A percentile compares a stretch with the other conserved stretches of the same genome.
Evolutionary conservation across 2,888 invertebrate species (phyloP).

Genomic region (Embidobia sp.): DNA sequence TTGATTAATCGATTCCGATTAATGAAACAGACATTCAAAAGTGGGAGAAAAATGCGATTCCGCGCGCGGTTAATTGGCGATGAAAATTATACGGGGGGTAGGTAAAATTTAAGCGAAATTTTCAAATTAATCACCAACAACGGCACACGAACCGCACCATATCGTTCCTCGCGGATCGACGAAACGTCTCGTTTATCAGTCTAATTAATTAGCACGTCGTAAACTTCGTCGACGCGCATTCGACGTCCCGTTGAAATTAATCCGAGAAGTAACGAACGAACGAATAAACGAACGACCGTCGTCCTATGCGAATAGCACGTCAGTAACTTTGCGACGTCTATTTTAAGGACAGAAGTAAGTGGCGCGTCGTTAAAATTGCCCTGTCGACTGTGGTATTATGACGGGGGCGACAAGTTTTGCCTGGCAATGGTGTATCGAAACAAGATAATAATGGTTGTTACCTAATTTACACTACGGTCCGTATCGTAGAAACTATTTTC

Average conservation of each 20-base stretch:
- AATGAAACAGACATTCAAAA: not conserved
- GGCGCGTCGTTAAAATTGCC: too few species aligned
- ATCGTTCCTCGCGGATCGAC: constrained; percentile 57
- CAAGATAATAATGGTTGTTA: too few species aligned
- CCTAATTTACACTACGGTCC: too few species aligned
- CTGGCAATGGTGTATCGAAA: too few species aligned
- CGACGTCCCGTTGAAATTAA: constrained; percentile 62
- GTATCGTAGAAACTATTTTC: too few species aligned
- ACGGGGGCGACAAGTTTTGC: too few species aligned
- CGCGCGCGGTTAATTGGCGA: not conserved
- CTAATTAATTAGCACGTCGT: constrained; percentile 75
- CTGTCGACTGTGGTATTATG: too few species aligned
- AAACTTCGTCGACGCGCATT: constrained; percentile 69
- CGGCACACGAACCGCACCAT: constrained; percentile 34
- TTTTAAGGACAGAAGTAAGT: constrained; percentile 24
- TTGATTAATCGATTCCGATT: too few species aligned
- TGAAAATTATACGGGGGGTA: too few species aligned
- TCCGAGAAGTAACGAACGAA: constrained; percentile 61
- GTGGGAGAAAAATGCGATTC: not conserved
- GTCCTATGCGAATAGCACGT: constrained; percentile 39
- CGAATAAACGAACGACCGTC: constrained; percentile 51
- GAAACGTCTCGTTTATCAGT: constrained; percentile 73
- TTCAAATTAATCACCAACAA: constrained; percentile 50
- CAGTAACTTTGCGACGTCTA: constrained; percentile 53
- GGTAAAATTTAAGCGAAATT: constrained; percentile 29